phyloP scores from a whole-genome alignment of 2,888 invertebrate species.

The Chaitophorus viminalis region DNA sequence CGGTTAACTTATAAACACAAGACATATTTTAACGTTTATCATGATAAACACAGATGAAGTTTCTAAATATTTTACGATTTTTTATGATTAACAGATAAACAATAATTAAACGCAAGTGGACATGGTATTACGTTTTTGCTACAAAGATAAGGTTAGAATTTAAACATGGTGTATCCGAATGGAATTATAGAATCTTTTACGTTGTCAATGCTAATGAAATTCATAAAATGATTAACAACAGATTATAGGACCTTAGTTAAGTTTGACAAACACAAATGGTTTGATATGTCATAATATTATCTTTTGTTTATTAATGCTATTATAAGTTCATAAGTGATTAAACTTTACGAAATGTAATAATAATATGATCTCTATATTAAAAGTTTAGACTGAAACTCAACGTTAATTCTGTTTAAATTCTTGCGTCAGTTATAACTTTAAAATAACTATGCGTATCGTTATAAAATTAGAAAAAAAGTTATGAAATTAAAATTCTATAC shows the following conservation, averaged over 20 bases:
- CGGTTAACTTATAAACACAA: too few species aligned
- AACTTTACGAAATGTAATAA: constrained; percentile 13
- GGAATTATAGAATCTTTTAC: not conserved
- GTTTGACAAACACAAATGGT: constrained; percentile 27
- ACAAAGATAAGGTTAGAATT: not conserved
- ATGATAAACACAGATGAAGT: too few species aligned
- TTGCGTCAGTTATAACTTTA: not conserved
- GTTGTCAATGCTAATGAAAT: not conserved
- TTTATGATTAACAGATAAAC: too few species aligned
- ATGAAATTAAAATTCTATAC: too few species aligned
- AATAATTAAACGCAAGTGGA: not conserved
- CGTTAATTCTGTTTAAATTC: not conserved
- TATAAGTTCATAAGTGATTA: constrained; percentile 41
- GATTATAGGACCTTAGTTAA: not conserved
- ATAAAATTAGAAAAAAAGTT: not conserved
- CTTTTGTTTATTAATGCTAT: constrained; percentile 20
- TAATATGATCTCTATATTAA: not conserved
- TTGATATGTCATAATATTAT: constrained; percentile 39
- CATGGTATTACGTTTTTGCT: not conserved
- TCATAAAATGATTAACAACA: constrained; percentile 13
- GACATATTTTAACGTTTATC: too few species aligned
- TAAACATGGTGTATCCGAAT: not conserved
- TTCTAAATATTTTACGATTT: too few species aligned
- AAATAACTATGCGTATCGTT: not conserved
- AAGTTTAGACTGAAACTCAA: not conserved